These are phyloP conservation scores for Chunga burmeisteri DNA, from an alignment of 2,113 vertebrate genomes.

Conservation along the genomic window DNA sequence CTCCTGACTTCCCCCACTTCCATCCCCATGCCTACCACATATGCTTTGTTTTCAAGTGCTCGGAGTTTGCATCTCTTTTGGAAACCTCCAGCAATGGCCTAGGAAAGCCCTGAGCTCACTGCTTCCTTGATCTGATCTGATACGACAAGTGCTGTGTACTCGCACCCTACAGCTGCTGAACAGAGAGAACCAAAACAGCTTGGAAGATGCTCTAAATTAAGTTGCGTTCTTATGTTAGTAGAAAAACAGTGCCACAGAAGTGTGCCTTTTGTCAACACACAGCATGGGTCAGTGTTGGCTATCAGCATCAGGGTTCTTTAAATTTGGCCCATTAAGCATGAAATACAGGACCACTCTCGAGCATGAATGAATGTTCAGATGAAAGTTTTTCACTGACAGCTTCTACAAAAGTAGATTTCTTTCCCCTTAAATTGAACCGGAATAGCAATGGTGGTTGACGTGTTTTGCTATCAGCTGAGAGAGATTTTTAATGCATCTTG, in stretches of 20 bases:
- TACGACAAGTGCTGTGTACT: background rate
- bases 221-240: background rate
- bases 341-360: background rate
- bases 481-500: conserved; percentile 48
- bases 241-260: background rate
- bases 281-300: background rate
- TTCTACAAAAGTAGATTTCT: conserved; percentile 41
- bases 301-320: background rate
- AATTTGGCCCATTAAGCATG: background rate
- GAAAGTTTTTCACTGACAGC: background rate
- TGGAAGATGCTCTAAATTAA: background rate
- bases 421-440: conserved; percentile 11
- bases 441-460: background rate
- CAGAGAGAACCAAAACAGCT: background rate
- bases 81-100: background rate
- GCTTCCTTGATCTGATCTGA: background rate
- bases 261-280: background rate
- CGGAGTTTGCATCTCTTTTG: background rate
- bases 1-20: background rate
- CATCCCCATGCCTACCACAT: accelerated
- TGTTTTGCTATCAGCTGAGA: conserved; percentile 12
- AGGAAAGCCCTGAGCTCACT: background rate
- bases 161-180: background rate
- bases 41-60: background rate
- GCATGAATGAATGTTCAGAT: background rate